Evolutionary conservation across 2,888 invertebrate species (phyloP).

Genomic region (Petrolisthes cinctipes): DNA sequence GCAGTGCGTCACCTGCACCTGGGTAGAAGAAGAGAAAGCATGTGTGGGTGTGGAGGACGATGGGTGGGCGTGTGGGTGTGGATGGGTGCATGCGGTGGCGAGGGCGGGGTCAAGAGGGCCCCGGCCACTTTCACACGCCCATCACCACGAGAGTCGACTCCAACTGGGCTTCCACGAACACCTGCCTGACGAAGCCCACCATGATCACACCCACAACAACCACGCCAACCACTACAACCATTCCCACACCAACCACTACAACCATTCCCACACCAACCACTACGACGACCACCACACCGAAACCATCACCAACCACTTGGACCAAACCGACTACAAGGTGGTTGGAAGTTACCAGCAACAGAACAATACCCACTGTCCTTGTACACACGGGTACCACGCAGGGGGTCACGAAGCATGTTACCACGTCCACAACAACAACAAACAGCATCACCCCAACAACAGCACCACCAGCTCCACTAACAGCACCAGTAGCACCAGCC

Average conservation of each 20-base stretch:
- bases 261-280: slow-evolving; percentile 10
- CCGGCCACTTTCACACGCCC: slow-evolving; percentile 42
- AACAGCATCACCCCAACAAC: background rate
- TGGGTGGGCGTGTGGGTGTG: slow-evolving; percentile 29
- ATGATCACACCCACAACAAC: slow-evolving; percentile 9
- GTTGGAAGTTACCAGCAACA: too few relatives aligned
- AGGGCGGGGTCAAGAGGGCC: slow-evolving; percentile 13
- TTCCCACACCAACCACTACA: background rate
- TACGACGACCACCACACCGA: background rate
- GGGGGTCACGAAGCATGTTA: too few relatives aligned
- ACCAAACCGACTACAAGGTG: too few relatives aligned
- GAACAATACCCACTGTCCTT: too few relatives aligned
- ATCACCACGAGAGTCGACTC: slow-evolving; percentile 51
- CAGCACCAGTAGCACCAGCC: slow-evolving; percentile 35
- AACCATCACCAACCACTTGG: too few relatives aligned
- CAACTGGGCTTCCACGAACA: slow-evolving; percentile 52
- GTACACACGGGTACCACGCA: too few relatives aligned
- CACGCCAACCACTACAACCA: slow-evolving; percentile 5
- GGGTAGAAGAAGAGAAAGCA: slow-evolving; percentile 19
- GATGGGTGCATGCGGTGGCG: slow-evolving; percentile 40
- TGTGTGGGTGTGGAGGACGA: slow-evolving; percentile 22
- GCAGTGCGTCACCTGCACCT: slow-evolving; percentile 50
- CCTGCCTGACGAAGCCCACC: slow-evolving; percentile 44
- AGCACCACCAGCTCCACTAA: background rate
- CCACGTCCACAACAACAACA: background rate